phyloP scores from a whole-genome alignment of 2,797 vertebrate species.

The Phyllotis vaccarum region DNA sequence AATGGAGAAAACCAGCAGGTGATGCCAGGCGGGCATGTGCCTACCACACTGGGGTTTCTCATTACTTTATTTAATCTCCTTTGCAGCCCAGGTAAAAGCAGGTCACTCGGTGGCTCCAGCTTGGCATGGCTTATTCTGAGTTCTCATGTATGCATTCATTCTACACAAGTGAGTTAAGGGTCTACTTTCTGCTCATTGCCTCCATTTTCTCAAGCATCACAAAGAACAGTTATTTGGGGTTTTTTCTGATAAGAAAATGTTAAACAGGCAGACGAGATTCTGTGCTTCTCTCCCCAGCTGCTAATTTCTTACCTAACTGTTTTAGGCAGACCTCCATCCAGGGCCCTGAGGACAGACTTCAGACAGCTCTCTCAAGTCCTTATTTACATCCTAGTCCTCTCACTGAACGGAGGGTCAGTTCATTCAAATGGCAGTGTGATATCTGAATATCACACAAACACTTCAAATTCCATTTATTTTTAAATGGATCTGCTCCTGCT shows the following conservation, averaged over 20 bases:
- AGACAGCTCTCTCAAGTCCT: conserved; percentile 14
- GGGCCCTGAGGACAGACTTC: background rate
- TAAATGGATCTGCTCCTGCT: background rate
- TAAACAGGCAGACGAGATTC: background rate
- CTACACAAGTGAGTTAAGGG: background rate
- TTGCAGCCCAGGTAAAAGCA: background rate
- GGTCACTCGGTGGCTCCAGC: background rate
- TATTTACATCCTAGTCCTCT: background rate
- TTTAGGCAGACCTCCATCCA: background rate
- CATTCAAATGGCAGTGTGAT: conserved; percentile 22
- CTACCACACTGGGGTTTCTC: background rate
- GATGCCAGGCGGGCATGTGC: background rate
- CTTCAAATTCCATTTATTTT: conserved; percentile 51
- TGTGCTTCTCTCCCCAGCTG: background rate
- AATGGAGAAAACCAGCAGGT: background rate
- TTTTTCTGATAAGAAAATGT: background rate
- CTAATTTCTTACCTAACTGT: background rate
- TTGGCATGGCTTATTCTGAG: conserved; percentile 11
- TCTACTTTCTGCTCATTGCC: conserved; percentile 27
- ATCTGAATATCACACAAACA: background rate
- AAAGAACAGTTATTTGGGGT: background rate
- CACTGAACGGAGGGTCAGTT: background rate
- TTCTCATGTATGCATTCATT: background rate
- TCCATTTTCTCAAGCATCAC: conserved; percentile 49
- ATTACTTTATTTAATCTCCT: background rate